Percentiles rank a stretch among this genome's conserved stretches.
phyloP scores from a whole-genome alignment of 2,113 vertebrate genomes.

The Daphoenositta chrysoptera region DNA sequence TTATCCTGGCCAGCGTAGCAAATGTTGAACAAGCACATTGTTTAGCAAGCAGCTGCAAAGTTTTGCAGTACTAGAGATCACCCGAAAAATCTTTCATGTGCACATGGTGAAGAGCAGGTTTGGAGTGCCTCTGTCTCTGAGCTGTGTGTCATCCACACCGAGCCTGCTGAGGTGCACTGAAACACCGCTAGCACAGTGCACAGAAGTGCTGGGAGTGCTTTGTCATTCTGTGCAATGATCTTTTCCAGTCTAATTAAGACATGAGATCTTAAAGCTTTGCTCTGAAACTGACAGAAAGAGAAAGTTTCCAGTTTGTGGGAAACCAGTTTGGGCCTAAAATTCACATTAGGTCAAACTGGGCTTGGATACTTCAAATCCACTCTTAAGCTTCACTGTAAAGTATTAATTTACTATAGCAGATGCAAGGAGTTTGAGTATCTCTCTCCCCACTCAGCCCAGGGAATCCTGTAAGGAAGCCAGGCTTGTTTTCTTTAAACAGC shows the following conservation, averaged over 20 bases:
- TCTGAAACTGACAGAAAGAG: background rate
- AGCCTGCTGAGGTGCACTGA: background rate
- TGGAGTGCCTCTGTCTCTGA: background rate
- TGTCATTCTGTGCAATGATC: background rate
- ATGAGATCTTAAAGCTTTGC: background rate
- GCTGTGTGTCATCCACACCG: fast-evolving
- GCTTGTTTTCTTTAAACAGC: background rate
- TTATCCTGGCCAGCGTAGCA: too few species aligned
- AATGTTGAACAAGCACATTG: too few species aligned
- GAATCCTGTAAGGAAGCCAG: background rate
- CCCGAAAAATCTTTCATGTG: too few species aligned
- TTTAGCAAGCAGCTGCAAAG: too few species aligned
- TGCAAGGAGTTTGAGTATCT: background rate
- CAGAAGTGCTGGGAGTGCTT: background rate
- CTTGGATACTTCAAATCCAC: background rate
- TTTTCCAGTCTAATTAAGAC: background rate
- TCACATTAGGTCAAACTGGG: background rate
- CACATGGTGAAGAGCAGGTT: background rate
- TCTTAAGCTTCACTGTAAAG: background rate
- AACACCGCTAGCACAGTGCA: background rate
- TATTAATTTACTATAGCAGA: background rate
- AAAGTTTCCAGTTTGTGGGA: background rate
- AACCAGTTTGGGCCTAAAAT: background rate
- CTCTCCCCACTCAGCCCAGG: background rate
- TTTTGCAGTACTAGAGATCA: too few species aligned